Evolutionary conservation across 2,888 invertebrate genomes (phyloP).

Genomic region (Anarsia innoxiella): DNA sequence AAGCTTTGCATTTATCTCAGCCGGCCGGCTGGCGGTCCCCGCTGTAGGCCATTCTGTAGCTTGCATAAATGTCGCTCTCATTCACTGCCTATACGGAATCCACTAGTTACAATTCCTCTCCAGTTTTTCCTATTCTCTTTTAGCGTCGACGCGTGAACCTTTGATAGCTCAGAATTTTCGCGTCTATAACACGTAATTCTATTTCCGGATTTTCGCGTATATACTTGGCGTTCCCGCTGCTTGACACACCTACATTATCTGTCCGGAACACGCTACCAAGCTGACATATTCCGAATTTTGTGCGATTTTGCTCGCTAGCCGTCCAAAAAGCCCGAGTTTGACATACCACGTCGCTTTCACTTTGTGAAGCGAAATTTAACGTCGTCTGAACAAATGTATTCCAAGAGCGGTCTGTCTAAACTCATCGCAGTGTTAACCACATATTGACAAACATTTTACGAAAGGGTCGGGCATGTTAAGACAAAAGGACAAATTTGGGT

Average conservation of each 20-base stretch:
- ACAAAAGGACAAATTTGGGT: slow-evolving; percentile 62
- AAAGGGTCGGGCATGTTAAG: slow-evolving; percentile 31
- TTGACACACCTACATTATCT: slow-evolving; percentile 8
- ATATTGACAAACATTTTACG: slow-evolving; percentile 43
- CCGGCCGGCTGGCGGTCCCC: too few species aligned
- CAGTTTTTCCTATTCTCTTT: slow-evolving; percentile 4
- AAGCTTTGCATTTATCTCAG: neutral
- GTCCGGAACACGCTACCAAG: neutral
- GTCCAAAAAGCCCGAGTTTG: slow-evolving; percentile 1
- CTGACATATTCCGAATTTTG: slow-evolving; percentile 5
- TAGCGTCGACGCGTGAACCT: neutral
- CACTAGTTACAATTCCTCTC: neutral
- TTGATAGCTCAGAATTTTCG: slow-evolving; percentile 1
- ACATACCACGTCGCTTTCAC: slow-evolving; percentile 3
- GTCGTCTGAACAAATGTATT: slow-evolving; percentile 7
- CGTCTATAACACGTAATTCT: slow-evolving; percentile 2
- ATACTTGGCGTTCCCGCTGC: neutral
- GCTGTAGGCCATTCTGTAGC: slow-evolving; percentile 1
- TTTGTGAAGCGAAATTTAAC: slow-evolving; percentile 1
- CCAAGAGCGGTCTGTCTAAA: slow-evolving; percentile 16
- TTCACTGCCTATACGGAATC: neutral
- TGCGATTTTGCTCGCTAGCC: slow-evolving; percentile 1
- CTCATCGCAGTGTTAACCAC: slow-evolving; percentile 27
- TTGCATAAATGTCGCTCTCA: neutral
- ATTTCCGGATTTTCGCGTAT: slow-evolving; percentile 3